Percentiles rank a stretch among this genome's conserved stretches.
phyloP scores from a whole-genome alignment of 1,140 invertebrate species.

The Steinernema feltiae region DNA sequence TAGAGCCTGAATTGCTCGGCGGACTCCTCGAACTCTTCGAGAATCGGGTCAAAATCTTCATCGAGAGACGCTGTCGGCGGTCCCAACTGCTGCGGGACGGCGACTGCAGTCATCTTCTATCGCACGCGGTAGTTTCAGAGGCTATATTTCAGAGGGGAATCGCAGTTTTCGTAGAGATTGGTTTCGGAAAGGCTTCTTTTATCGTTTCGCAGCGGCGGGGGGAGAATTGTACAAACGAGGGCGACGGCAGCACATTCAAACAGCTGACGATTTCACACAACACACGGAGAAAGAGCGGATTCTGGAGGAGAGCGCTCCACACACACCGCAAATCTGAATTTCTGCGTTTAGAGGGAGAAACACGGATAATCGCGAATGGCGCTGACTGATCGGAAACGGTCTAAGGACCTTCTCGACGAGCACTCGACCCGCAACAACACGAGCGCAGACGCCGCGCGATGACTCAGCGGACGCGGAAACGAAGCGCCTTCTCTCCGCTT shows the following conservation, averaged over 20 bases:
- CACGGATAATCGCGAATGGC: no score
- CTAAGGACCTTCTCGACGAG: no score
- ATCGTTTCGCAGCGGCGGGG: slow-evolving; percentile 6
- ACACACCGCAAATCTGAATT: not conserved
- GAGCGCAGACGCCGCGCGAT: no score
- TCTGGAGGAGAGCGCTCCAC: not conserved
- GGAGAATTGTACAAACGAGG: not conserved
- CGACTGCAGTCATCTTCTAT: not conserved
- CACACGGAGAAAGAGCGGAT: not conserved
- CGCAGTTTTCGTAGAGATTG: not conserved
- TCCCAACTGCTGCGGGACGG: not conserved
- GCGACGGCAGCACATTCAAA: not conserved
- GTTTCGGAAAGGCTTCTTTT: not conserved
- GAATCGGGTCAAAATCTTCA: slow-evolving; percentile 1
- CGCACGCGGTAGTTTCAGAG: no score
- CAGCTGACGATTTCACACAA: not conserved
- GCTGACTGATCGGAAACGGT: no score
- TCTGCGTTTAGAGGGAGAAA: no score
- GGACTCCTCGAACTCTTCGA: slow-evolving; percentile 1
- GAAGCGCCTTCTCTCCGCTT: no score
- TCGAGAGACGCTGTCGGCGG: not conserved
- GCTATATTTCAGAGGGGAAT: not conserved
- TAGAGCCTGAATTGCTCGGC: not conserved
- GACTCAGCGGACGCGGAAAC: no score
- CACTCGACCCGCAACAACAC: no score